Conservation (phyloP, 2,888 invertebrate species). For the Eilema sororculum region DNA sequence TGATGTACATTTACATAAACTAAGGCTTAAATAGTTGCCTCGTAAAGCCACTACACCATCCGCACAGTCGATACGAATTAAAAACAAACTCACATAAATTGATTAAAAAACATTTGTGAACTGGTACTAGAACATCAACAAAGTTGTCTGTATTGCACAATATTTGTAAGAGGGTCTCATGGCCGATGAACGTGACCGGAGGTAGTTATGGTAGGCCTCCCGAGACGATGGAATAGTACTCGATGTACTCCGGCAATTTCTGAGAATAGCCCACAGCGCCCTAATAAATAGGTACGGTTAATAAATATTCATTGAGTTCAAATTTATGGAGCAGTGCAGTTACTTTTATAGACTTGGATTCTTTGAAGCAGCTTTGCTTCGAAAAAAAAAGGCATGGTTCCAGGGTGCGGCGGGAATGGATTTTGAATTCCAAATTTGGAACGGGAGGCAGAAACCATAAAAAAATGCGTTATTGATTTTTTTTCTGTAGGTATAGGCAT, state of each 20-base stretch:
- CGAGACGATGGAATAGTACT: not conserved
- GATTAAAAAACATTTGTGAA: not conserved
- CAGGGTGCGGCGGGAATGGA: too few species aligned
- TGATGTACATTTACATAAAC: not conserved
- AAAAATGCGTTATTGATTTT: too few species aligned
- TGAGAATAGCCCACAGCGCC: not conserved
- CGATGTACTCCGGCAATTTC: not conserved
- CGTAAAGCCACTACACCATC: too few species aligned
- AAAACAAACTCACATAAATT: not conserved
- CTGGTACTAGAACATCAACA: not conserved
- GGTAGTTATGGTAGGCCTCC: not conserved
- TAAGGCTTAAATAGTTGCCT: too few species aligned
- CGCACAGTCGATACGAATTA: not conserved
- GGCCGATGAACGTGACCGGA: slow-evolving; percentile 18
- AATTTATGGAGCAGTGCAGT: not conserved
- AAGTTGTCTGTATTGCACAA: slow-evolving; percentile 39
- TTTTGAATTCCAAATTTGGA: too few species aligned
- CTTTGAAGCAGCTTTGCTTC: too few species aligned
- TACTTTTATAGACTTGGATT: too few species aligned
- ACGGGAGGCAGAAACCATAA: too few species aligned
- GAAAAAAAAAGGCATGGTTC: too few species aligned
- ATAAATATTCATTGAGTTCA: not conserved
- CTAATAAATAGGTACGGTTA: not conserved
- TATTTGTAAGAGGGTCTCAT: slow-evolving; percentile 32
- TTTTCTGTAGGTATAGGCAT: too few species aligned